Evolutionary conservation across 2,113 vertebrate genomes (phyloP).

Genomic region (Arenaria interpres): DNA sequence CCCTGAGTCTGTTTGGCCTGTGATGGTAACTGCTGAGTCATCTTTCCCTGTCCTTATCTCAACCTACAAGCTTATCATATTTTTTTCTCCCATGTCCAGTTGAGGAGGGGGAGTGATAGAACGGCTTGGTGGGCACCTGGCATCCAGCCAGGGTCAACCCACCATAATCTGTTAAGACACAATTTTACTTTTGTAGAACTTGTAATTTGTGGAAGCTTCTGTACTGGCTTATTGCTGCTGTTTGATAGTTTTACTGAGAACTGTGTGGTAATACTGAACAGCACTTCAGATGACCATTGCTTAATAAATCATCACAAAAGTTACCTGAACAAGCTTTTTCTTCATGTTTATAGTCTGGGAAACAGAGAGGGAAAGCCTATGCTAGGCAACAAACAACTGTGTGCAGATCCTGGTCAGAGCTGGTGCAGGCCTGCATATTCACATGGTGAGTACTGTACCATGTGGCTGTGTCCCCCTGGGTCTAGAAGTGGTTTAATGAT

Average conservation of each 20-base stretch:
- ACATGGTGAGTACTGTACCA: background rate
- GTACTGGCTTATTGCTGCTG: background rate
- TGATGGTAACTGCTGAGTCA: no score
- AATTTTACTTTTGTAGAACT: background rate
- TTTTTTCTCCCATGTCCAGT: no score
- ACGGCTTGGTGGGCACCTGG: background rate
- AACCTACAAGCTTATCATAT: no score
- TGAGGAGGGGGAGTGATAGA: background rate
- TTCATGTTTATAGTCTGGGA: background rate
- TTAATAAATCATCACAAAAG: background rate
- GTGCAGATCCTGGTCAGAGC: background rate
- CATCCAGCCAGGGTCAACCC: background rate
- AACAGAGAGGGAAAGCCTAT: background rate
- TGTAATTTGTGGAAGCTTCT: background rate
- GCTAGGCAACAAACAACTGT: background rate
- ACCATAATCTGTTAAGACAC: background rate
- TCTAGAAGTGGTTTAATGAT: background rate
- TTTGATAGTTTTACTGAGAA: background rate
- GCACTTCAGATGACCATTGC: background rate
- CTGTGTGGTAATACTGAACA: background rate
- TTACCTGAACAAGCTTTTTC: background rate
- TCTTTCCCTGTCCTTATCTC: no score
- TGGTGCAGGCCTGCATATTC: background rate
- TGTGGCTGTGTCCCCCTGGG: background rate
- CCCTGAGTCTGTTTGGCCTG: no score